Evolutionary conservation across 2,888 invertebrate genomes (phyloP), one percentile per base, ranked within the genome.

Genomic region (Ormia ochracea): DNA sequence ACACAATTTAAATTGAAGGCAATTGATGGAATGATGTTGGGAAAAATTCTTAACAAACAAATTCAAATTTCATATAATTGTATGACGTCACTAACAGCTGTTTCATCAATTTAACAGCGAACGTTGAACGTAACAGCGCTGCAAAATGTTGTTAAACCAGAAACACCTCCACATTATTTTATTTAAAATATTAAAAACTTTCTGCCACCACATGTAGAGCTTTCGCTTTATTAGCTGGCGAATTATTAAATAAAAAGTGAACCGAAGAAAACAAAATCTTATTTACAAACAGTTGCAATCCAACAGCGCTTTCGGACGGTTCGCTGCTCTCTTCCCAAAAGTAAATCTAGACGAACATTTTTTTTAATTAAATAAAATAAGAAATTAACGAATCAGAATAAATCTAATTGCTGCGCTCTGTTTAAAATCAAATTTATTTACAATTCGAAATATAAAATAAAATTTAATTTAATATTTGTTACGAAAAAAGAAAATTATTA

Each of bases 291-390:
- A 83, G 83, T 83, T 83, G 69, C 65, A 82, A 70, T 79, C 72
- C 77, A 80, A 82, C 83, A 82, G 81, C 82, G 80, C 76, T 69
- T 66, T 66, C 80, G 81, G 83, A 75, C 72, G 81, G 83, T 82
- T 77, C 68, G 63, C 69, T 65, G 58, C 52, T 33, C 50, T 66
- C 56, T 50, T 23, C 14, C 52, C 3, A 33, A 58, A 17, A 54
- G 31, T 21, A 14, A 43, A 45, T n/a, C n/a, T n/a, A 66, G 19
- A 63, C n/a, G 36, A 43, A 4, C 14, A 65, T 31, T 28, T 45
- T 26, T 33, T 38, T 17, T n/a, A 41, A 58, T 43, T 36, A 66
- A 45, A 23, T 48, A 66, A 61, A 59, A 65, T 41, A 65, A n/a
- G 58, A 77, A 56, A 52, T 54, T 52, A 61, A 75, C 69, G 63